Conservation (phyloP, 2,797 vertebrate genomes). For the Distichodus sexfasciatus region DNA sequence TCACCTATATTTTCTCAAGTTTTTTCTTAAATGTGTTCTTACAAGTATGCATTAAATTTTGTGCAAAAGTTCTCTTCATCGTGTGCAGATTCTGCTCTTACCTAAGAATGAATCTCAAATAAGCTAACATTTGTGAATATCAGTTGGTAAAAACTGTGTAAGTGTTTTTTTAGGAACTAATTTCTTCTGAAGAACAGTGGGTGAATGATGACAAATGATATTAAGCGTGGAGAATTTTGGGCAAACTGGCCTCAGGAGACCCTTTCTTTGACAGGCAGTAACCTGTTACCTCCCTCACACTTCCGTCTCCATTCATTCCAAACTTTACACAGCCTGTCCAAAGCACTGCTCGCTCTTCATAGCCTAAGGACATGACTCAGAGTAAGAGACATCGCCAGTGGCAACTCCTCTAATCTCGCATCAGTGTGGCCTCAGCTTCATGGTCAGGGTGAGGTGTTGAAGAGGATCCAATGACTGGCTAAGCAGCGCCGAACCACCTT, state of each 20-base stretch:
- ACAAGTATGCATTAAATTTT: too few relatives aligned
- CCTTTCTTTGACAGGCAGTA: slow-evolving; percentile 12
- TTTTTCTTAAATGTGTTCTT: too few relatives aligned
- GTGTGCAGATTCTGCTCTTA: too few relatives aligned
- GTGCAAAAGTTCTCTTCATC: too few relatives aligned
- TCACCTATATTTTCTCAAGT: too few relatives aligned
- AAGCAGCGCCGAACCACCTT: neutral
- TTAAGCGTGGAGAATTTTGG: neutral
- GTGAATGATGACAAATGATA: neutral
- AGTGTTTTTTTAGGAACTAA: too few relatives aligned
- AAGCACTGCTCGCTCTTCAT: slow-evolving; percentile 40
- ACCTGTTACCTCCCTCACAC: slow-evolving; percentile 25
- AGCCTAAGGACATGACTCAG: slow-evolving; percentile 47
- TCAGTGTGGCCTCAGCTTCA: slow-evolving; percentile 38
- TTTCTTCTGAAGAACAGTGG: too few relatives aligned
- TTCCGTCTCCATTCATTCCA: slow-evolving; percentile 27
- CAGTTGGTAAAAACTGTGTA: too few relatives aligned
- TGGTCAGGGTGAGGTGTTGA: slow-evolving; percentile 26
- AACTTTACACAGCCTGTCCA: slow-evolving; percentile 21
- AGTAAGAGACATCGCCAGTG: slow-evolving; percentile 34
- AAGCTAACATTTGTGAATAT: too few relatives aligned
- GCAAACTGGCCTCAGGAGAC: neutral
- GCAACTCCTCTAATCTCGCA: slow-evolving; percentile 45
- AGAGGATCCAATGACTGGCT: slow-evolving; percentile 7
- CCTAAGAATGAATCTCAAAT: too few relatives aligned